Percentiles rank a stretch among this genome's conserved stretches.
Evolutionary conservation across 2,888 invertebrate genomes (phyloP).

Genomic region (Harpagoxenus sublaevis): DNA sequence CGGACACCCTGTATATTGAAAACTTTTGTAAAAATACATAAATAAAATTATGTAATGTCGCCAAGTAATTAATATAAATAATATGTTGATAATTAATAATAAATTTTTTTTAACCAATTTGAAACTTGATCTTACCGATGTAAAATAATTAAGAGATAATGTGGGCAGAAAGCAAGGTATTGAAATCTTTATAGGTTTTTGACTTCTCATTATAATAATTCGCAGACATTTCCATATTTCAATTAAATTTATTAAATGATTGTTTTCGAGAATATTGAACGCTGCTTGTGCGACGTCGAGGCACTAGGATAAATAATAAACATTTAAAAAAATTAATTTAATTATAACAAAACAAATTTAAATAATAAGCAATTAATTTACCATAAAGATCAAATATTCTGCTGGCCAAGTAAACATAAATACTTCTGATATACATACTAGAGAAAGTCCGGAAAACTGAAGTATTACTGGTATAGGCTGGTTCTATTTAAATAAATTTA

Average conservation of each 20-base stretch:
- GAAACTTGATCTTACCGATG: neutral
- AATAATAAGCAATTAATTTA: slow-evolving; percentile 29
- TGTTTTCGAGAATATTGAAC: neutral
- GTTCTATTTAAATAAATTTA: neutral
- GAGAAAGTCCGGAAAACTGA: neutral
- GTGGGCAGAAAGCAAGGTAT: neutral
- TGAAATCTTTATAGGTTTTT: neutral
- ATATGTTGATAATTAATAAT: neutral
- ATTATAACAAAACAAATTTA: neutral
- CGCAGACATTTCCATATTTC: neutral
- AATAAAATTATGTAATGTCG: neutral
- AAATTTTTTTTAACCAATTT: neutral
- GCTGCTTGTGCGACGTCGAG: neutral
- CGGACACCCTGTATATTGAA: too few species aligned
- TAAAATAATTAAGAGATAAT: neutral
- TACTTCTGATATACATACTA: neutral
- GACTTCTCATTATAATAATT: neutral
- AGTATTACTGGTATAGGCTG: neutral
- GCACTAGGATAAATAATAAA: neutral
- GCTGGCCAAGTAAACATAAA: slow-evolving; percentile 4
- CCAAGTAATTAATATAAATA: neutral
- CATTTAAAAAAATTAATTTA: neutral
- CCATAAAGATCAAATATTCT: neutral
- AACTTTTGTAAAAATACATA: too few species aligned
- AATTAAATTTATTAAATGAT: neutral